A percentile compares a stretch with the other conserved stretches of the same genome.
Evolutionary conservation across 92 coral and sea anemone genomes (phyloP).

Genomic region (Galaxea fascicularis): DNA sequence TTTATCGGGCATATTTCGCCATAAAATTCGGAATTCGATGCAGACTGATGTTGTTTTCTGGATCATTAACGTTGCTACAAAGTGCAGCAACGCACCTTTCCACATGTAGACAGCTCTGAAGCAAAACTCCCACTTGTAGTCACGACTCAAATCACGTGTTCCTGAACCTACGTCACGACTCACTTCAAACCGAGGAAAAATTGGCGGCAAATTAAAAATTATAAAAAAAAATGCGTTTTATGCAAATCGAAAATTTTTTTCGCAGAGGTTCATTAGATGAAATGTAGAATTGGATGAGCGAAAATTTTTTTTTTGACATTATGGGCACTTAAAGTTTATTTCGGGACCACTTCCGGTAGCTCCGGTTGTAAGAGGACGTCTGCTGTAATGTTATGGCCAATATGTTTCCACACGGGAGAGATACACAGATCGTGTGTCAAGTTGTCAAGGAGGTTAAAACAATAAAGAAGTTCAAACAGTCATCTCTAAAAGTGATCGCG

Average conservation of each 20-base stretch:
- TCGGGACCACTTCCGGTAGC: no score
- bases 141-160: no score
- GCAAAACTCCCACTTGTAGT: background rate
- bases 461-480: no score
- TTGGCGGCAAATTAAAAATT: background rate
- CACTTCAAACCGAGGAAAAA: slow-evolving; percentile 15
- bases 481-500: no score
- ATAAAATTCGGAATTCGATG: no score
- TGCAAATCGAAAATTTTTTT: background rate
- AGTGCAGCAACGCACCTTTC: background rate
- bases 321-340: background rate
- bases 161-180: slow-evolving; percentile 11
- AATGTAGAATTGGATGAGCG: background rate
- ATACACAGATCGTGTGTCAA: no score
- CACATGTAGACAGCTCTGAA: background rate
- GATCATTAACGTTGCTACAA: slow-evolving; percentile 5
- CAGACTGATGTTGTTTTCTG: no score
- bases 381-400: no score
- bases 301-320: background rate
- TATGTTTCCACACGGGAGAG: no score
- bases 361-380: no score
- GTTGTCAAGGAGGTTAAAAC: no score
- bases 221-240: background rate
- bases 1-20: no score
- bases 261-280: background rate